A percentile compares a stretch with the other conserved stretches of the same genome.
Conservation (phyloP, 2,797 vertebrate genomes). For the Centropyge bicolor region DNA sequence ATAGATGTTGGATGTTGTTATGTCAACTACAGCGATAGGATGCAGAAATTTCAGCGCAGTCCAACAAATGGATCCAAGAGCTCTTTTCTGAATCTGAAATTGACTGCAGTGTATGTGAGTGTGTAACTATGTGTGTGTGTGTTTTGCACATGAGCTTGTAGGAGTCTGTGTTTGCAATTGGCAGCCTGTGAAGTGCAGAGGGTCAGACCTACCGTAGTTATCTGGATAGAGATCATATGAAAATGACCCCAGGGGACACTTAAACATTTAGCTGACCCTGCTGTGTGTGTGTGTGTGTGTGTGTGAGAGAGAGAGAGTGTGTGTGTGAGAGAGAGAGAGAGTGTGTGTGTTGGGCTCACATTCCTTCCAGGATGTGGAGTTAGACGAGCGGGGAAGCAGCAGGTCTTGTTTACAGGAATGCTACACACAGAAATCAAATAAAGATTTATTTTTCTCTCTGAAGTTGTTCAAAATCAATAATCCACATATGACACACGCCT, state of each 20-base stretch:
- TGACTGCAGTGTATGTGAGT: conserved; percentile 9
- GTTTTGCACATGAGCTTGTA: not conserved
- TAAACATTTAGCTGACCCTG: conserved; percentile 61
- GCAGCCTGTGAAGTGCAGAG: conserved; percentile 24
- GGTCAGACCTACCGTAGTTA: conserved; percentile 36
- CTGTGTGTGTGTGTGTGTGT: conserved; percentile 51
- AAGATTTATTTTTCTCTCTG: conserved; percentile 17
- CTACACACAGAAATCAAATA: conserved; percentile 26
- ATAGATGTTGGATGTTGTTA: not conserved
- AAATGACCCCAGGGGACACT: conserved; percentile 59
- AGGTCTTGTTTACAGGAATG: conserved; percentile 43
- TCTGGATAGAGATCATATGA: conserved; percentile 60
- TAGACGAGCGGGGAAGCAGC: conserved; percentile 37
- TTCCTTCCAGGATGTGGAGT: conserved; percentile 64
- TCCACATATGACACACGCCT: conserved; percentile 9
- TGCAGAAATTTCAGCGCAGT: conserved; percentile 2
- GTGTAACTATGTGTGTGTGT: conserved; percentile 8
- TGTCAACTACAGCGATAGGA: not conserved
- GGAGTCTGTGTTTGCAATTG: conserved; percentile 26
- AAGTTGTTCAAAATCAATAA: conserved; percentile 46
- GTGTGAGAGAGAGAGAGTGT: not conserved
- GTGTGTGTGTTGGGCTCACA: conserved; percentile 54
- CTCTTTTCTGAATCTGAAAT: conserved; percentile 10
- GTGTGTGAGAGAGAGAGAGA: conserved; percentile 5
- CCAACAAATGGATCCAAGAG: not conserved